These are phyloP conservation scores for Macrocentrus cingulum DNA, from an alignment of 1,140 invertebrate genomes.

Conservation along the genomic window DNA sequence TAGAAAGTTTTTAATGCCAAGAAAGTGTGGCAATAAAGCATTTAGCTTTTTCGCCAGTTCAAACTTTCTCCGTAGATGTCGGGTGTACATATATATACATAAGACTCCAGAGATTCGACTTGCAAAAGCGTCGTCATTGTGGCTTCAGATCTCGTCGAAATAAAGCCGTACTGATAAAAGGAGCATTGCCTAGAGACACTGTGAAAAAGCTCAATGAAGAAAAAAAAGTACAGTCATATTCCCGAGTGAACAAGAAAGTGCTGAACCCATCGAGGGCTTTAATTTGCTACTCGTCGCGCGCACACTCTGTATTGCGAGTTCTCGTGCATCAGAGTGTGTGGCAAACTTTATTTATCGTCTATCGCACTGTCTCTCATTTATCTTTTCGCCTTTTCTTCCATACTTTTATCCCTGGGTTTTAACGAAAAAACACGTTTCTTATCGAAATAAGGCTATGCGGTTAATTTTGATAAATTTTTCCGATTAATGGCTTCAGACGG, in stretches of 20 bases:
- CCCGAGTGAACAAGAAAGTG: conserved; percentile 20
- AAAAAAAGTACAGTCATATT: background rate
- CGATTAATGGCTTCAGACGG: no score
- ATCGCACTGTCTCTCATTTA: no score
- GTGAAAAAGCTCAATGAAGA: background rate
- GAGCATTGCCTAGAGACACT: background rate
- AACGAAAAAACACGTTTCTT: no score
- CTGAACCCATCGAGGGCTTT: conserved; percentile 25
- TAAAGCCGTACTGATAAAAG: conserved; percentile 10
- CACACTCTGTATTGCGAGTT: background rate
- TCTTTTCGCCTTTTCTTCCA: no score
- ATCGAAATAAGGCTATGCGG: no score
- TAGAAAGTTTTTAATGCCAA: conserved; percentile 14
- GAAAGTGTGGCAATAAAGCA: conserved; percentile 13
- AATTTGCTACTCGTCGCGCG: conserved; percentile 21
- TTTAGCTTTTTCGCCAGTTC: conserved; percentile 11
- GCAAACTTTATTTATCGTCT: background rate
- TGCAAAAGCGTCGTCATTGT: conserved; percentile 17
- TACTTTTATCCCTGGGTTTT: no score
- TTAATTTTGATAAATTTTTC: no score
- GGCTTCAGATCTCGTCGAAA: conserved; percentile 9
- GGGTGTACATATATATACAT: background rate
- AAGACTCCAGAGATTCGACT: conserved; percentile 19
- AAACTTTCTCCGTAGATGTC: conserved; percentile 11
- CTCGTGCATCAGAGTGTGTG: background rate